A percentile compares a stretch with the other conserved stretches of the same genome.
phyloP scores from a whole-genome alignment of 2,797 vertebrate species.

The Hoplostethus atlanticus region DNA sequence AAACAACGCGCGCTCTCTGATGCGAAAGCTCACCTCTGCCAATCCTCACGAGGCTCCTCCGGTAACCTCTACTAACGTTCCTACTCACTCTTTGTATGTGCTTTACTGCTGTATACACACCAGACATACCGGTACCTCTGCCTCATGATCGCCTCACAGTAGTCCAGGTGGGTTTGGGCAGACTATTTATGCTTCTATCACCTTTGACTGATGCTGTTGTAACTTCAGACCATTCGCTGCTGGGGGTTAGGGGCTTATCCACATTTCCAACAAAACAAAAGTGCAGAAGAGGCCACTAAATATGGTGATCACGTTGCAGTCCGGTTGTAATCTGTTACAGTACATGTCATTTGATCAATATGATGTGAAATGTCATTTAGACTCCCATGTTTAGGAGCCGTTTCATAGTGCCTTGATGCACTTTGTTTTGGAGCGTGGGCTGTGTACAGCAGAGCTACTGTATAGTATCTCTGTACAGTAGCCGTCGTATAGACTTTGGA shows the following conservation, averaged over 20 bases:
- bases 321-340: constrained; percentile 62
- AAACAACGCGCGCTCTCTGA: constrained; percentile 51
- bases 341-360: constrained; percentile 64
- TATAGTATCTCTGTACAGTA: constrained; percentile 73
- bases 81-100: constrained; percentile 46
- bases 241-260: constrained; percentile 74
- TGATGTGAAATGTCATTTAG: constrained; percentile 67
- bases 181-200: constrained; percentile 37
- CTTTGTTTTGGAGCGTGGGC: constrained; percentile 79
- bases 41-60: constrained; percentile 65
- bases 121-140: constrained; percentile 41
- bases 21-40: constrained; percentile 70
- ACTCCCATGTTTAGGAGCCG: constrained; percentile 77
- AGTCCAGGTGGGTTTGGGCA: constrained; percentile 34
- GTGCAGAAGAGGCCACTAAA: constrained; percentile 76
- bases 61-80: constrained; percentile 42
- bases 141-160: constrained; percentile 45
- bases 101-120: constrained; percentile 55
- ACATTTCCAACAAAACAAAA: constrained; percentile 57
- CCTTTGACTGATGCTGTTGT: constrained; percentile 73
- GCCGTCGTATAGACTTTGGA: constrained; percentile 52
- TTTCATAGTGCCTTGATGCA: constrained; percentile 86
- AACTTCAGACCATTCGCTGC: constrained; percentile 75
- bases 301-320: constrained; percentile 67
- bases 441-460: constrained; percentile 71